Evolutionary conservation across 2,113 vertebrate genomes (phyloP).

Genomic region (Silurus meridionalis): DNA sequence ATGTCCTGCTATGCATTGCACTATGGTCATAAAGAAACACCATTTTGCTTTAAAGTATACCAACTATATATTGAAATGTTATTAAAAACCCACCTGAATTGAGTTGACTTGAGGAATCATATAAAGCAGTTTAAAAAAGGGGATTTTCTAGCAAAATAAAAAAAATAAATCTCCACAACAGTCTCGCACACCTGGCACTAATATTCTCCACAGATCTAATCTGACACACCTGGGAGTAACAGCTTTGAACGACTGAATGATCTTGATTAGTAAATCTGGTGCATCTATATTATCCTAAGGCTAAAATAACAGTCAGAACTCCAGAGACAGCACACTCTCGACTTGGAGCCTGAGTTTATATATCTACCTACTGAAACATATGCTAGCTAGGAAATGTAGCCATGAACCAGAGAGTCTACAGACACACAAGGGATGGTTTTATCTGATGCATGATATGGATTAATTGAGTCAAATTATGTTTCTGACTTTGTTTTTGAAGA

Average conservation of each 20-base stretch:
- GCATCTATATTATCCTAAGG: neutral
- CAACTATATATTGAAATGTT: neutral
- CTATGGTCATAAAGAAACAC: neutral
- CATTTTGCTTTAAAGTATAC: neutral
- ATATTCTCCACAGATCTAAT: constrained; percentile 6
- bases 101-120: neutral
- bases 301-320: neutral
- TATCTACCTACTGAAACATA: constrained; percentile 6
- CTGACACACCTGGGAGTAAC: constrained; percentile 12
- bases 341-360: neutral
- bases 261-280: constrained; percentile 22
- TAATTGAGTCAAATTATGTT: neutral
- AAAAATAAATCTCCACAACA: neutral
- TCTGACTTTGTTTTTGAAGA: neutral
- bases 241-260: neutral
- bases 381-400: neutral
- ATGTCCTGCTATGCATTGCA: neutral
- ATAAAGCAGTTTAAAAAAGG: neutral
- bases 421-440: constrained; percentile 5
- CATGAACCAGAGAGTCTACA: neutral
- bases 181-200: constrained; percentile 23
- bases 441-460: neutral
- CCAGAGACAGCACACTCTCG: neutral
- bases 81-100: no score
- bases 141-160: neutral